Evolutionary conservation across 2,113 vertebrate genomes (phyloP).

Genomic region (Phalacrocorax pelagicus): DNA sequence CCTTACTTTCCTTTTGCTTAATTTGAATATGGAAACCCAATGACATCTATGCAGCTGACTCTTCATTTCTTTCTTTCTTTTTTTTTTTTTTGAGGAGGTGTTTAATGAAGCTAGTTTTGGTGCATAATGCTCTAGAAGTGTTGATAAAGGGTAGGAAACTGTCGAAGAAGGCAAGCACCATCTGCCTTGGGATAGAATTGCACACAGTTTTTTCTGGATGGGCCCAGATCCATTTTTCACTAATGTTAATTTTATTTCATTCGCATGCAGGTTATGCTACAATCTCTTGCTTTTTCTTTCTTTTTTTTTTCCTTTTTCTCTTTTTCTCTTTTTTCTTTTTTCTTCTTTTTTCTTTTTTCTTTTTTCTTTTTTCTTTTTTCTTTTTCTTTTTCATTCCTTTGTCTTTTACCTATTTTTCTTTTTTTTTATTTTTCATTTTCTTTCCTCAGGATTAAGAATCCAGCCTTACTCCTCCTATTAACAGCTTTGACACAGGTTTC

Average conservation of each 20-base stretch:
- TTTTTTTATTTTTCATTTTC: too few relatives aligned
- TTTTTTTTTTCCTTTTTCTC: fast-evolving
- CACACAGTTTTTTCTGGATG: neutral
- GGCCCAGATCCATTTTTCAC: neutral
- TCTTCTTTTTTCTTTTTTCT: fast-evolving
- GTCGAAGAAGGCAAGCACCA: neutral
- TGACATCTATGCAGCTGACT: neutral
- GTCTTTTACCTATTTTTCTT: too few relatives aligned
- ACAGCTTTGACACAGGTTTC: neutral
- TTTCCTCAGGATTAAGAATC: neutral
- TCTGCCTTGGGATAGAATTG: neutral
- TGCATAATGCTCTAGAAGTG: neutral
- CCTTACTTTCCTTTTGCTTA: neutral
- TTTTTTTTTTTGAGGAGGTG: neutral
- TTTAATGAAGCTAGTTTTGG: neutral
- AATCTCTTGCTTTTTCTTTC: fast-evolving
- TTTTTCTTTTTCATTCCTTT: too few relatives aligned
- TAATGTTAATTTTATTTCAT: neutral
- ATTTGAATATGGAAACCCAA: neutral
- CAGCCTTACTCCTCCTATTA: neutral
- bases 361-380: fast-evolving
- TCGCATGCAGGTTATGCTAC: neutral
- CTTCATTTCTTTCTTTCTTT: too few relatives aligned
- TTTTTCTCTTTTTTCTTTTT: fast-evolving
- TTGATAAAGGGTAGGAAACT: neutral